Evolutionary conservation across 2,888 invertebrate genomes (phyloP).

Genomic region (Pyralis farinalis): DNA sequence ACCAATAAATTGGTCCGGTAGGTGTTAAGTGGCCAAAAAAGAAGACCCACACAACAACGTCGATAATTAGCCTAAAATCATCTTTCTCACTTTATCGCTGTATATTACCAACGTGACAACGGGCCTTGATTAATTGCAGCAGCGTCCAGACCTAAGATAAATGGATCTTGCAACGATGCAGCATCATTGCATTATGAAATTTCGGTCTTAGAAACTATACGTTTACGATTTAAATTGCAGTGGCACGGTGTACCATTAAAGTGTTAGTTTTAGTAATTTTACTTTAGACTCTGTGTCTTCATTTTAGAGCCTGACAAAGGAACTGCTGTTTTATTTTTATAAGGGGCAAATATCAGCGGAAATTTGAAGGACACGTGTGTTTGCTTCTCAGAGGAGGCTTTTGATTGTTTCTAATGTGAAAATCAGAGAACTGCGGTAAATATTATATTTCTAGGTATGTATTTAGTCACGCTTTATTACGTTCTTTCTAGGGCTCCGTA

Average conservation of each 20-base stretch:
- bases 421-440: no score
- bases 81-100: slow-evolving; percentile 69
- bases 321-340: slow-evolving; percentile 2
- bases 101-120: slow-evolving; percentile 71
- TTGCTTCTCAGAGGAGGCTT: no score
- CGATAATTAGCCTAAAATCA: slow-evolving; percentile 76
- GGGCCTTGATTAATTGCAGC: slow-evolving; percentile 74
- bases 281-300: slow-evolving; percentile 56
- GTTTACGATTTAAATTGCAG: slow-evolving; percentile 36
- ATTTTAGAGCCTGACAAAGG: slow-evolving; percentile 34
- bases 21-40: slow-evolving; percentile 71
- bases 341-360: slow-evolving; percentile 3
- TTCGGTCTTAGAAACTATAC: slow-evolving; percentile 36
- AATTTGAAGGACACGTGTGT: neutral
- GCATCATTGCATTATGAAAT: slow-evolving; percentile 24
- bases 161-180: slow-evolving; percentile 36
- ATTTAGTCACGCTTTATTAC: no score
- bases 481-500: no score
- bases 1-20: slow-evolving; percentile 56
- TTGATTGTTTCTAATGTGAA: no score
- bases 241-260: slow-evolving; percentile 24
- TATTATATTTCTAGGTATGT: no score
- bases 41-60: slow-evolving; percentile 45
- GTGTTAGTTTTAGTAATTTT: slow-evolving; percentile 66
- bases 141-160: slow-evolving; percentile 68